A percentile compares a stretch with the other conserved stretches of the same genome.
Evolutionary conservation across 2,888 invertebrate species (phyloP).

Genomic region (Pediacus dermestoides): DNA sequence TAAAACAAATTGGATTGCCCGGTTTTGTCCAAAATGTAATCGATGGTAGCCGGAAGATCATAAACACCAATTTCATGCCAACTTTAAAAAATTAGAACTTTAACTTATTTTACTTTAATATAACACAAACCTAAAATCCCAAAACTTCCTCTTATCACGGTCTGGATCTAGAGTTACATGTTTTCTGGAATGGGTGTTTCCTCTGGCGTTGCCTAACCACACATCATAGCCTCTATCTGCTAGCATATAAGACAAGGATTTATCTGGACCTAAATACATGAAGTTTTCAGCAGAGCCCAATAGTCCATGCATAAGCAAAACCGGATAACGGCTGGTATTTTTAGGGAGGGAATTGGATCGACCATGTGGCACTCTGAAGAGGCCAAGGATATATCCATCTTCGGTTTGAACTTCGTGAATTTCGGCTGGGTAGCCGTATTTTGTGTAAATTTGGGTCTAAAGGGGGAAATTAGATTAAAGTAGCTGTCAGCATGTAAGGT

Average conservation of each 20-base stretch:
- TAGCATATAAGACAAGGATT: constrained; percentile 23
- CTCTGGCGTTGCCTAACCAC: constrained; percentile 52
- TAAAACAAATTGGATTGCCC: constrained; percentile 63
- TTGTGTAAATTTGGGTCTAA: constrained; percentile 4
- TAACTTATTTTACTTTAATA: constrained; percentile 7
- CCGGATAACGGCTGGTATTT: too few relatives aligned
- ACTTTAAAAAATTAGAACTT: constrained; percentile 46
- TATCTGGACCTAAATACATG: constrained; percentile 22
- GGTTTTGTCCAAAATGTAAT: constrained; percentile 61
- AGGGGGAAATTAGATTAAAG: too few relatives aligned
- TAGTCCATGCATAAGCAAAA: constrained; percentile 25
- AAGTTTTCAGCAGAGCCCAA: constrained; percentile 16
- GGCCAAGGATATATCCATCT: constrained; percentile 74
- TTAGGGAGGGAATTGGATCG: too few relatives aligned
- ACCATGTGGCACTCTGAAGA: constrained; percentile 69
- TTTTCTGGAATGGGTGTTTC: constrained; percentile 52
- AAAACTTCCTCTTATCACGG: background rate
- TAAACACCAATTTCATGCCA: constrained; percentile 78
- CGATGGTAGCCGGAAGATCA: constrained; percentile 78
- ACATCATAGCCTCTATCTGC: constrained; percentile 31
- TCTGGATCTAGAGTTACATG: constrained; percentile 43
- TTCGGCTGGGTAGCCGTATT: constrained; percentile 59
- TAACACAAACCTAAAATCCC: constrained; percentile 14
- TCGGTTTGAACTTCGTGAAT: constrained; percentile 60
- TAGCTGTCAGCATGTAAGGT: too few relatives aligned